Base-by-base conservation (phyloP, 2,888 invertebrate species). In the Dynastes tityus region DNA sequence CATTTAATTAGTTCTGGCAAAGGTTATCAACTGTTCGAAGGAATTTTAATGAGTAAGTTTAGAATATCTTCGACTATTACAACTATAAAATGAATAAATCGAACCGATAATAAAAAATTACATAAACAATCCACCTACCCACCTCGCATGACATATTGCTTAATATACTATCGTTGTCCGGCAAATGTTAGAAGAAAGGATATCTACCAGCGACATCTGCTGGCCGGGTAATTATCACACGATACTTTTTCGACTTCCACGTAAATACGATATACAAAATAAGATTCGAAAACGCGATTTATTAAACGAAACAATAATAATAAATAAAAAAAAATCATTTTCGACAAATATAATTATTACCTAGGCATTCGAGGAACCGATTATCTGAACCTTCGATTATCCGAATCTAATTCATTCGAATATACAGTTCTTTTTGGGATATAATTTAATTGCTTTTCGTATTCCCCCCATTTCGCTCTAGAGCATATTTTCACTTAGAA, bases 401-500 rank as follows among this genome's bases (percentile, higher is more conserved):
- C 16, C 53, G 53, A 53, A 53, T 16, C 5, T 51, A 13, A 51
- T 51, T 13, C 51, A 9, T 53, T 53, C 53, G 53, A n/a, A 53
- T 53, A n/a, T n/a, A 11, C n/a, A n/a, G 16, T 16, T 13, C 6
- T 27, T 27, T 27, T 32, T 63, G 2, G 45, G 45, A 45, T 45
- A 29, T 32, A 63, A 32, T 32, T 63, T 32, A n/a, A 55, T 63
- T 45, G 6, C 4, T 45, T 45, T 11, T 49, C 9, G 11, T 37
- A 67, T 27, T 40, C 45, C 65, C 61, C 73, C 73, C 45, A 11
- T 53, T 22, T 29, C 13, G 16, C n/a, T 16, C 22, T 40, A 37
- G 45, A 27, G n/a, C 61, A 63, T 74, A 45, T 29, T n/a, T 27
- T 68, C 51, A 74, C 73, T 45, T 74, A 74, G 3, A 22, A 40